Percentiles rank a stretch among this genome's conserved stretches.
Conservation (phyloP, 2,797 vertebrate genomes). For the Sternotherus odoratus region DNA sequence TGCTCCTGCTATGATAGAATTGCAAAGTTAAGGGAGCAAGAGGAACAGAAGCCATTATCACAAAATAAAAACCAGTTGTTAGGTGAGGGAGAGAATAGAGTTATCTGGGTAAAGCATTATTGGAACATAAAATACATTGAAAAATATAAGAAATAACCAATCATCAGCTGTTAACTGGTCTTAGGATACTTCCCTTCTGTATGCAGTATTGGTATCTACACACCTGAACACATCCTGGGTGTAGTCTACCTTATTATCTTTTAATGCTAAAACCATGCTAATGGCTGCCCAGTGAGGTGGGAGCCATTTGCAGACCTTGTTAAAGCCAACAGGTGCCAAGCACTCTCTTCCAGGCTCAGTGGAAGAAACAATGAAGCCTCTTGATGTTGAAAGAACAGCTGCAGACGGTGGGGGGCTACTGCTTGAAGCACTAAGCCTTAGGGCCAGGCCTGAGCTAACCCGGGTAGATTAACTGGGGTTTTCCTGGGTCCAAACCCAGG, state of each 20-base stretch:
- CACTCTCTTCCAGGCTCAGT: neutral
- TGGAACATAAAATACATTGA: constrained; percentile 44
- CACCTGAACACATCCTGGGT: neutral
- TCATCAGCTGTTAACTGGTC: constrained; percentile 22
- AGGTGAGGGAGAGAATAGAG: constrained; percentile 6
- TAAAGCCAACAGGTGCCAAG: neutral
- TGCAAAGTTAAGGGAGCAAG: constrained; percentile 1
- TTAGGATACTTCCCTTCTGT: neutral
- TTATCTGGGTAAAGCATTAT: constrained; percentile 44
- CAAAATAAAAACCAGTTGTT: constrained; percentile 27
- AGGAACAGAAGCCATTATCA: constrained; percentile 47
- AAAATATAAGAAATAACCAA: constrained; percentile 34
- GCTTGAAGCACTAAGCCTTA: neutral
- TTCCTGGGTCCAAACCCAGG: neutral
- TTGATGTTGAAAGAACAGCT: neutral
- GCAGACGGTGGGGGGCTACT: neutral
- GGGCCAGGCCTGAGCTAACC: neutral
- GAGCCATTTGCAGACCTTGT: neutral
- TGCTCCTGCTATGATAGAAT: constrained; percentile 15
- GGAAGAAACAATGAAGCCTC: neutral
- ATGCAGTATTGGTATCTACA: neutral
- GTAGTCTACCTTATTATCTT: neutral
- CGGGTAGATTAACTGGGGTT: neutral
- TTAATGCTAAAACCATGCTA: neutral
- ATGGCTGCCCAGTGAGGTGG: neutral